Base-by-base conservation (phyloP, 2,113 vertebrate genomes). In the Sturnira hondurensis region DNA sequence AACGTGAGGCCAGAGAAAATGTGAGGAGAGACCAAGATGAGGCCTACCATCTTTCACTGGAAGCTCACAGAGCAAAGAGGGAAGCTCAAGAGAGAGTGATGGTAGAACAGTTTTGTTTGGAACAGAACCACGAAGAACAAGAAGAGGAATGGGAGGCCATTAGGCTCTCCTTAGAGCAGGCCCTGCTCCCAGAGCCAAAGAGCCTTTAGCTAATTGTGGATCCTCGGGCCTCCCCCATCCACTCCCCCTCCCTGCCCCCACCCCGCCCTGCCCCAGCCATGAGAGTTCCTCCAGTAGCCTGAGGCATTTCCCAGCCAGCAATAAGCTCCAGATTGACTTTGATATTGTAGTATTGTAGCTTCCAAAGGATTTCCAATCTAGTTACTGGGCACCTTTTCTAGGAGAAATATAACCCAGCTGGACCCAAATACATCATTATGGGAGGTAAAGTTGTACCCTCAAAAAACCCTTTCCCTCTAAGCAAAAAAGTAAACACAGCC, bases 21-120 rank as follows among this genome's bases (percentile, higher is more conserved):
- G 99, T 99, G 98, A 99, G 99, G 95, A 99, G 99, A 95, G 99
- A 99, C 94, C 99, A 99, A 97, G 99, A 99, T 61, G 99, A 99
- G 97, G 99, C 99, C 0, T 99, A 99, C 97, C 99, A 99, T 92
- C 97, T 99, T 97, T 99, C 99, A 1, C 98, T 99, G 96, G 99
- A 99, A 98, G 99, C 99, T 22, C 99, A 99, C 98, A 99, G 99
- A 96, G 99, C 99, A 56, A 99, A 99, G 99, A 56, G 19, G 54
- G 54, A 56, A 56, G 54, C 54, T 56, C 20, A 22, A 7, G 54
- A 56, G 54, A 56, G 19, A 56, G 54, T 20, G 54, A 56, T 56
- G 54, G 19, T 20, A 56, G 54, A 56, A 56, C 54, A 56, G 54
- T 56, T 56, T 22, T 22, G 20, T 56, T 56, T 56, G 54, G 54